These are phyloP conservation scores for Apaloderma vittatum DNA, from an alignment of 2,113 vertebrate species.

Conservation along the genomic window DNA sequence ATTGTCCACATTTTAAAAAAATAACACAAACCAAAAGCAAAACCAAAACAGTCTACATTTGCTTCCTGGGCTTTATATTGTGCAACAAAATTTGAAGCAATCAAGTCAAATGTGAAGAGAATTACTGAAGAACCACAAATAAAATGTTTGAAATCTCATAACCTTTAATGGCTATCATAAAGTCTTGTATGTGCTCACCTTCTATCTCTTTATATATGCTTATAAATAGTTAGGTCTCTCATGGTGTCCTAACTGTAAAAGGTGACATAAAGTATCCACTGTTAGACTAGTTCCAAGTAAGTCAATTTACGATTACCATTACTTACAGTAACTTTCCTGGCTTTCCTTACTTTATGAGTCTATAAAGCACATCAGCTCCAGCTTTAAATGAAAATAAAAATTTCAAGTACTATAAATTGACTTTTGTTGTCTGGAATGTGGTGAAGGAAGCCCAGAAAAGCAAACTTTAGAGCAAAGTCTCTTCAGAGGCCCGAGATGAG, in stretches of 20 bases:
- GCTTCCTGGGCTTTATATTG: neutral
- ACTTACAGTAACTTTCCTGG: neutral
- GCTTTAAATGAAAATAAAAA: conserved; percentile 12
- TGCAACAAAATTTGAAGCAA: neutral
- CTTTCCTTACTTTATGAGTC: neutral
- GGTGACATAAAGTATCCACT: conserved; percentile 12
- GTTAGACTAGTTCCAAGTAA: neutral
- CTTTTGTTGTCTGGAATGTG: neutral
- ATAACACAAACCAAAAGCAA: too few species aligned
- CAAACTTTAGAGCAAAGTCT: neutral
- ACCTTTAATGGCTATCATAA: neutral
- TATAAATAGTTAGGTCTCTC: conserved; percentile 14
- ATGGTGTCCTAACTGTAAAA: neutral
- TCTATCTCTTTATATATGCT: neutral
- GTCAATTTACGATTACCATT: neutral
- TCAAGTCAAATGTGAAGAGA: neutral
- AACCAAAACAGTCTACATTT: neutral
- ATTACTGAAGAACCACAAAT: neutral
- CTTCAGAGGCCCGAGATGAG: neutral
- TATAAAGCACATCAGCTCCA: neutral
- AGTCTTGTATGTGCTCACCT: neutral
- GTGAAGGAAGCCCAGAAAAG: neutral
- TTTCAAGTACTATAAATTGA: neutral
- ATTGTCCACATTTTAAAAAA: neutral
- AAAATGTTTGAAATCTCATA: neutral